phyloP scores from a whole-genome alignment of 1,140 invertebrate species.

The Drosophila santomea region DNA sequence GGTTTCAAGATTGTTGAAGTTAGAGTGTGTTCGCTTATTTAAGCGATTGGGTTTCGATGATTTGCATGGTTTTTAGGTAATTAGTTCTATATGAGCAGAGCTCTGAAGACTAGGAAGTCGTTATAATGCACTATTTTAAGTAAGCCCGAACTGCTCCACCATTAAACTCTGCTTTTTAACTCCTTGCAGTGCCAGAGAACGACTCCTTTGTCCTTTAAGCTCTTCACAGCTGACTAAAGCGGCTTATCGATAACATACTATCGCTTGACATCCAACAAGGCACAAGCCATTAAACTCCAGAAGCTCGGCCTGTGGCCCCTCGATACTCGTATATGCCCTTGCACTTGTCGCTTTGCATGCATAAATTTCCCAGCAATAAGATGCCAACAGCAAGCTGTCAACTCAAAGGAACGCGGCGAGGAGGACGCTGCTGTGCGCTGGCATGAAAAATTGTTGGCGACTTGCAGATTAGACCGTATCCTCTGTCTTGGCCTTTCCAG shows the following conservation, averaged over 20 bases:
- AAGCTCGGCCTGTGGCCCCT: conserved; percentile 6
- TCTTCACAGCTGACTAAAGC: conserved; percentile 34
- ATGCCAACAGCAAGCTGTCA: conserved; percentile 49
- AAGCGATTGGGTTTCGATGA: no score
- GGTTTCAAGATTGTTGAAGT: no score
- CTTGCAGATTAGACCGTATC: conserved; percentile 29
- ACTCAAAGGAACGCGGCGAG: conserved; percentile 21
- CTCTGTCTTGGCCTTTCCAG: conserved; percentile 6
- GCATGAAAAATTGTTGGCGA: conserved; percentile 70
- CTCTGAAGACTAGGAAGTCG: no score
- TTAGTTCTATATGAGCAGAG: no score
- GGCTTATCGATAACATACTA: conserved; percentile 62
- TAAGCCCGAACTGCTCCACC: background rate
- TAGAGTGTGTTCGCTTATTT: no score
- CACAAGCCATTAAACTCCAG: conserved; percentile 70
- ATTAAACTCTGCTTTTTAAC: background rate
- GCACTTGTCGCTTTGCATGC: conserved; percentile 68
- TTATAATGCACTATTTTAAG: background rate
- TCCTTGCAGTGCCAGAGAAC: background rate
- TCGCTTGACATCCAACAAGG: conserved; percentile 66
- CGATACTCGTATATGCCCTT: conserved; percentile 13
- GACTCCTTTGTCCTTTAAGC: conserved; percentile 10
- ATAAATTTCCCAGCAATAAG: conserved; percentile 53
- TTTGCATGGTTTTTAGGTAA: no score
- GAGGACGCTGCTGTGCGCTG: conserved; percentile 37